Evolutionary conservation across 2,888 invertebrate species (phyloP).

Genomic region (Cremastinae sp.): DNA sequence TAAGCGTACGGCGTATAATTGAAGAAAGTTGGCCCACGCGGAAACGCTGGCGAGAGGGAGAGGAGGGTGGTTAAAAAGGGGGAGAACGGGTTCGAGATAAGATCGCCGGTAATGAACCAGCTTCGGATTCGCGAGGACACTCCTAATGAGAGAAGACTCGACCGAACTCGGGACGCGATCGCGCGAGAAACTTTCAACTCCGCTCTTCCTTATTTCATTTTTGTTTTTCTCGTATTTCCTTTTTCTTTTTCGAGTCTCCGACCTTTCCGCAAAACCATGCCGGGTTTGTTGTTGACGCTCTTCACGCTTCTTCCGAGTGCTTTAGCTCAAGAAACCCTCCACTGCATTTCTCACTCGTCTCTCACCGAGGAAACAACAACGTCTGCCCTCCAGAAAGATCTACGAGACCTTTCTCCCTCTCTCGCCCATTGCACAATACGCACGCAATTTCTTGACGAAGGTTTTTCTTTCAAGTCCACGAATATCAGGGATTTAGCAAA

Average conservation of each 20-base stretch:
- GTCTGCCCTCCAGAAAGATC: conserved; percentile 9
- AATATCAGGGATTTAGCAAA: too few species aligned
- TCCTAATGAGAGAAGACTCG: conserved; percentile 72
- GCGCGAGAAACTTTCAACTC: not conserved
- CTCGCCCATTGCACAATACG: not conserved
- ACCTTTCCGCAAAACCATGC: conserved; percentile 27
- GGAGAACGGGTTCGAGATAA: conserved; percentile 72
- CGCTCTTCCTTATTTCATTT: not conserved
- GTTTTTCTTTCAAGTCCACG: too few species aligned
- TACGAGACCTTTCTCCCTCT: conserved; percentile 1
- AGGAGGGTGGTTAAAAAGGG: conserved; percentile 63
- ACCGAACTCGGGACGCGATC: conserved; percentile 17
- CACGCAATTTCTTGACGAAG: too few species aligned
- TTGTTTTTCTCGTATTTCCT: conserved; percentile 8
- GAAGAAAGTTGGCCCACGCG: conserved; percentile 54
- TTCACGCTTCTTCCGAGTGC: conserved; percentile 59
- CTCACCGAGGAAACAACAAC: conserved; percentile 4
- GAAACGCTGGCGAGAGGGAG: conserved; percentile 53
- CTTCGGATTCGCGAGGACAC: conserved; percentile 63
- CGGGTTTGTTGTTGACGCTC: conserved; percentile 64
- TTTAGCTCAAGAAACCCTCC: conserved; percentile 37
- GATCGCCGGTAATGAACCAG: conserved; percentile 77
- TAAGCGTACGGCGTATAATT: conserved; percentile 27
- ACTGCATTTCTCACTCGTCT: conserved; percentile 45
- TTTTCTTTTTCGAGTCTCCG: conserved; percentile 22